Conservation (phyloP, 2,888 invertebrate species). For the Epicampocera succincta region DNA sequence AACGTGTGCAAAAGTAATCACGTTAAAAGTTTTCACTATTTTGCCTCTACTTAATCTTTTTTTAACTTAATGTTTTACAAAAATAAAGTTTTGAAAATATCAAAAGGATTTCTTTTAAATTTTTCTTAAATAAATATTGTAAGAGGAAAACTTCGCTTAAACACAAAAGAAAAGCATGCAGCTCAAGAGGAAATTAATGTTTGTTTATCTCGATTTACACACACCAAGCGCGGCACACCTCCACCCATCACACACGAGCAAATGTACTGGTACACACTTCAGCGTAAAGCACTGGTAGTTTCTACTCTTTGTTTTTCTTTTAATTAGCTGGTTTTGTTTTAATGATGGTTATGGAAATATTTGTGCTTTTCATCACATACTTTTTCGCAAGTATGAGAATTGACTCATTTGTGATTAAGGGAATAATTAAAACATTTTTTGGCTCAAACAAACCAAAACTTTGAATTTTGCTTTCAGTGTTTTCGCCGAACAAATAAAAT, state of each 20-base stretch:
- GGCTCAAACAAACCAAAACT: too few species aligned
- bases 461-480: too few species aligned
- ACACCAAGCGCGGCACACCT: neutral
- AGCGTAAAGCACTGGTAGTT: neutral
- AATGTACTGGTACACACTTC: too few species aligned
- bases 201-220: slow-evolving; percentile 42
- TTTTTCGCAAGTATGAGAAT: too few species aligned
- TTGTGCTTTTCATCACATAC: slow-evolving; percentile 7
- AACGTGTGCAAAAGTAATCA: slow-evolving; percentile 26
- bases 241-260: neutral
- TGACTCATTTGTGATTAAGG: too few species aligned
- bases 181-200: slow-evolving; percentile 52
- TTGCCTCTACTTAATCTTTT: neutral
- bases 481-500: too few species aligned
- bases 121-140: slow-evolving; percentile 21
- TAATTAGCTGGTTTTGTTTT: slow-evolving; percentile 27
- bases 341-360: slow-evolving; percentile 33
- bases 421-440: too few species aligned
- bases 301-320: neutral
- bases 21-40: slow-evolving; percentile 36
- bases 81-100: slow-evolving; percentile 34
- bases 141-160: neutral
- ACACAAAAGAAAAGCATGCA: slow-evolving; percentile 17
- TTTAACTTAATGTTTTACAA: slow-evolving; percentile 1
- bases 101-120: slow-evolving; percentile 1